These are phyloP conservation scores for Rotaria magnacalcarata DNA, from an alignment of 2,888 invertebrate species.

Conservation along the genomic window DNA sequence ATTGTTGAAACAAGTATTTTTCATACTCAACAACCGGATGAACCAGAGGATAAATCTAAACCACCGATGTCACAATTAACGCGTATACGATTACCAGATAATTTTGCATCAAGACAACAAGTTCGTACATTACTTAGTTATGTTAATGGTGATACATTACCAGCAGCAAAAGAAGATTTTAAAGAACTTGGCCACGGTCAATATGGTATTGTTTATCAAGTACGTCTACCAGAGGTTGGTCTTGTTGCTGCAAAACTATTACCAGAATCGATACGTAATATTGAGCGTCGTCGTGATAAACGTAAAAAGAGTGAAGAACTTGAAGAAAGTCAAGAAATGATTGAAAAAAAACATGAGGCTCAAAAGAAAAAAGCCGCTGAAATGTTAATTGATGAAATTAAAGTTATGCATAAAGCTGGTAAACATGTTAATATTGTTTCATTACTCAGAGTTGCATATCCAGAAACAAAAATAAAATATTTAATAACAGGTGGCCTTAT, in stretches of 20 bases:
- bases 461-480: neutral
- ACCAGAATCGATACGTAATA: neutral
- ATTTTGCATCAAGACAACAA: constrained; percentile 12
- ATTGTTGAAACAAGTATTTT: neutral
- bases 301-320: neutral
- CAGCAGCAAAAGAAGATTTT: neutral
- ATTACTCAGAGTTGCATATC: neutral
- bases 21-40: neutral
- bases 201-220: neutral
- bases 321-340: neutral
- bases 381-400: constrained; percentile 33
- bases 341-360: neutral
- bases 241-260: constrained; percentile 27
- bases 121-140: neutral
- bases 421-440: constrained; percentile 13
- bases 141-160: neutral
- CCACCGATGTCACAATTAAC: neutral
- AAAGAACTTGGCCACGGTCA: constrained; percentile 6
- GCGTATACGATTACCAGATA: constrained; percentile 7
- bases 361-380: constrained; percentile 3
- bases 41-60: neutral
- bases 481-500: neutral
- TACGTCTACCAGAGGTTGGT: constrained; percentile 20
- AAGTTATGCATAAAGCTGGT: constrained; percentile 17
- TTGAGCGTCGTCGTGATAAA: neutral